These are phyloP conservation scores for Eilema griseolum DNA, from an alignment of 2,888 invertebrate species.

Conservation along the genomic window DNA sequence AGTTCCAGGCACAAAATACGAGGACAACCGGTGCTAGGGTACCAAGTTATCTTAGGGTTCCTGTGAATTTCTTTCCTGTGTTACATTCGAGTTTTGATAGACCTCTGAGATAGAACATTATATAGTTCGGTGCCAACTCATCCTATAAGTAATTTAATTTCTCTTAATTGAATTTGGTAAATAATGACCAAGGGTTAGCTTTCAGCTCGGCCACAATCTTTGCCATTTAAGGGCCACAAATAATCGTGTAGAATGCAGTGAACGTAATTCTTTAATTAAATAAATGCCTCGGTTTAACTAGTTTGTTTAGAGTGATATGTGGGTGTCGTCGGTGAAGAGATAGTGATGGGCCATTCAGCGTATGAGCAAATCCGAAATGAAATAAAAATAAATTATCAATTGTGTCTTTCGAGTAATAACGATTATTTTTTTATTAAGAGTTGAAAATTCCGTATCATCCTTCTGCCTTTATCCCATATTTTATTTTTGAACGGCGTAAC, in stretches of 20 bases:
- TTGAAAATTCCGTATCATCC: background rate
- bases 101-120: too few relatives aligned
- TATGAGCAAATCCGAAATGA: conserved; percentile 16
- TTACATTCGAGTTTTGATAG: too few relatives aligned
- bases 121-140: too few relatives aligned
- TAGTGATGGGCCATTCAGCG: conserved; percentile 34
- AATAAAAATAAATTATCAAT: background rate
- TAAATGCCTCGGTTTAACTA: conserved; percentile 62
- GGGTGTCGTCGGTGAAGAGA: conserved; percentile 37
- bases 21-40: too few relatives aligned
- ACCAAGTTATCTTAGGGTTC: too few relatives aligned
- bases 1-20: too few relatives aligned
- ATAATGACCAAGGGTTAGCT: background rate
- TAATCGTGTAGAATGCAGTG: conserved; percentile 35
- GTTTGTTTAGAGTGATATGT: conserved; percentile 55
- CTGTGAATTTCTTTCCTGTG: too few relatives aligned
- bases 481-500: too few relatives aligned
- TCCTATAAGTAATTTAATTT: background rate
- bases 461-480: too few relatives aligned
- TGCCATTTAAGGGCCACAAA: conserved; percentile 26
- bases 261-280: conserved; percentile 62
- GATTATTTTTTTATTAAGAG: background rate
- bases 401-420: background rate
- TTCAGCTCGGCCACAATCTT: conserved; percentile 25
- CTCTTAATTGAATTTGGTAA: background rate